Percentiles rank a stretch among this genome's conserved stretches.
phyloP scores from a whole-genome alignment of 2,888 invertebrate genomes.

The Trichogramma dendrolimi region DNA sequence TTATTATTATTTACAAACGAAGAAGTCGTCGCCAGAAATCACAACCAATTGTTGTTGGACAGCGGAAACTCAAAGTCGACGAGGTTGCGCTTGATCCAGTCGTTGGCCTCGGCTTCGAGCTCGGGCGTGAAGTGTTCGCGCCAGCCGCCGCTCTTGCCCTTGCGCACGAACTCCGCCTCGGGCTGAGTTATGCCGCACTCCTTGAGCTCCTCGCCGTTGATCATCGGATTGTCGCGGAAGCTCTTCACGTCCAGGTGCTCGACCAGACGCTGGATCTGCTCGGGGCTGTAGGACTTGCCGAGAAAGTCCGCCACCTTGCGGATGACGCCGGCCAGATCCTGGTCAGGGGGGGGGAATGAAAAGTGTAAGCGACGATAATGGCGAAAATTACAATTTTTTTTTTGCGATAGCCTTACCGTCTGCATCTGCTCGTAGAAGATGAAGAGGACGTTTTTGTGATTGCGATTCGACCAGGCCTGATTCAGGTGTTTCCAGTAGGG shows the following conservation, averaged over 20 bases:
- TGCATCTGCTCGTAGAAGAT: slow-evolving; percentile 78
- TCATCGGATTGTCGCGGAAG: slow-evolving; percentile 76
- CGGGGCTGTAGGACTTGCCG: slow-evolving; percentile 56
- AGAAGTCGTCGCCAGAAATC: neutral
- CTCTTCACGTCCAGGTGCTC: slow-evolving; percentile 75
- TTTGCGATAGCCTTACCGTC: slow-evolving; percentile 53
- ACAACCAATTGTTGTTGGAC: slow-evolving; percentile 20
- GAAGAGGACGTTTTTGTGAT: slow-evolving; percentile 69
- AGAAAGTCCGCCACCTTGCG: slow-evolving; percentile 62
- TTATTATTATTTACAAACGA: too few relatives aligned
- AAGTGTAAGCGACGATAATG: neutral
- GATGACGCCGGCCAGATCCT: slow-evolving; percentile 62
- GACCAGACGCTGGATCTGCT: slow-evolving; percentile 61
- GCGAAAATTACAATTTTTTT: neutral
- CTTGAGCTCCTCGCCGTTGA: slow-evolving; percentile 67
- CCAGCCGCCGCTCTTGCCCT: slow-evolving; percentile 69
- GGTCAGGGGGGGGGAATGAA: slow-evolving; percentile 35
- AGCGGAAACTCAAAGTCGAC: slow-evolving; percentile 60
- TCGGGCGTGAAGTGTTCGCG: slow-evolving; percentile 67
- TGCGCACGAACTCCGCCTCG: slow-evolving; percentile 65
- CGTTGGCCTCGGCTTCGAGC: slow-evolving; percentile 63
- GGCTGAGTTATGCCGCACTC: slow-evolving; percentile 60
- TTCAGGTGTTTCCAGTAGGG: slow-evolving; percentile 77
- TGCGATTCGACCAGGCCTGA: slow-evolving; percentile 67
- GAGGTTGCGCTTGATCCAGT: slow-evolving; percentile 67